Conservation (phyloP, 2,113 vertebrate genomes). For the Pampusana beccarii region DNA sequence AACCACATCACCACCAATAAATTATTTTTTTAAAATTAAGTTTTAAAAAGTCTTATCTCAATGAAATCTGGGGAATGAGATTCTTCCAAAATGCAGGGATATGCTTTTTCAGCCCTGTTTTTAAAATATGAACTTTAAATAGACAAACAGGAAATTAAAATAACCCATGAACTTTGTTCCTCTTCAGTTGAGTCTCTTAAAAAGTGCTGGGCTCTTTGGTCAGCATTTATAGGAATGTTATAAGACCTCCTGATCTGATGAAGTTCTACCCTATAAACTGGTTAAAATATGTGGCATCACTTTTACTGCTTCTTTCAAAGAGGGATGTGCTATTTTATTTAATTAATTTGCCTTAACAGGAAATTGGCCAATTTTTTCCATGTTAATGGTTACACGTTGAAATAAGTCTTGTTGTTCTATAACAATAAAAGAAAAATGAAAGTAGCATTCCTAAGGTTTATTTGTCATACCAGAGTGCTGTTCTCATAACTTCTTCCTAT, state of each 20-base stretch:
- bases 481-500: background rate
- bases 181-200: background rate
- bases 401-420: background rate
- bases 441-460: background rate
- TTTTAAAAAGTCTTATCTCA: background rate
- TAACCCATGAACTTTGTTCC: background rate
- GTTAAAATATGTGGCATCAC: background rate
- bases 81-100: background rate
- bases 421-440: background rate
- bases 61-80: background rate
- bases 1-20: background rate
- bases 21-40: background rate
- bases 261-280: background rate
- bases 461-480: background rate
- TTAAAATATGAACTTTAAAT: background rate
- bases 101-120: background rate
- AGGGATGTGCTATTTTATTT: background rate
- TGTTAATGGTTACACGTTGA: background rate
- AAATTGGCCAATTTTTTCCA: background rate
- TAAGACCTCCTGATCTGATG: background rate
- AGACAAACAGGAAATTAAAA: conserved; percentile 8
- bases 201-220: background rate
- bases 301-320: background rate
- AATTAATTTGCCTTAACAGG: background rate
- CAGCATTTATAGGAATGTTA: background rate